A percentile compares a stretch with the other conserved stretches of the same genome.
phyloP scores from a whole-genome alignment of 2,113 vertebrate species.

The Origma solitaria region DNA sequence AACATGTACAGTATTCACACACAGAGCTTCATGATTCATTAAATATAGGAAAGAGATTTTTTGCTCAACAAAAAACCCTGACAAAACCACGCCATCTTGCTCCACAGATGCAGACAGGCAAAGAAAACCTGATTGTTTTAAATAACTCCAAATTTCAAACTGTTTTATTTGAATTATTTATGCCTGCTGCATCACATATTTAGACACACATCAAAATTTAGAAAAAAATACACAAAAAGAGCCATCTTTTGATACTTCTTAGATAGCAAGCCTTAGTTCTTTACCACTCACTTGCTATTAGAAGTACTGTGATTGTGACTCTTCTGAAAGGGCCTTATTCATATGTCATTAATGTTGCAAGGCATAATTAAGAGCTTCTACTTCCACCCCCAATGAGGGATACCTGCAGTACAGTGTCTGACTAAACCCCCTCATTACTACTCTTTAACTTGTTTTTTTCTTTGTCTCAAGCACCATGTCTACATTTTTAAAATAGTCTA shows the following conservation, averaged over 20 bases:
- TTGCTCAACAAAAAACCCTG: fast-evolving
- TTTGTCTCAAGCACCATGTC: background rate
- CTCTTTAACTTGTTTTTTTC: background rate
- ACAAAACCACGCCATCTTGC: background rate
- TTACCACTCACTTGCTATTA: background rate
- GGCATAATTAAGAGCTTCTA: background rate
- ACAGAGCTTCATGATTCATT: background rate
- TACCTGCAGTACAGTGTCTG: background rate
- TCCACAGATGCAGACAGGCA: background rate
- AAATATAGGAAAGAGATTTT: background rate
- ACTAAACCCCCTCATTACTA: background rate
- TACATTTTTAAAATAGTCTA: background rate
- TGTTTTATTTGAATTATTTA: background rate
- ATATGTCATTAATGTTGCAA: background rate
- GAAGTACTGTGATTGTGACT: background rate
- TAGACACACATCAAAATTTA: background rate
- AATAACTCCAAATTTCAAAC: background rate
- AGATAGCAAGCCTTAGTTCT: background rate
- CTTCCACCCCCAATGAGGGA: background rate
- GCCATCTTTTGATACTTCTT: background rate
- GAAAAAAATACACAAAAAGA: background rate
- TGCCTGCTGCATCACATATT: fast-evolving
- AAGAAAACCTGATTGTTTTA: background rate
- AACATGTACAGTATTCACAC: background rate
- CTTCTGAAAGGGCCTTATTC: background rate